Evolutionary conservation across 2,113 vertebrate species (phyloP).

Genomic region (Perca schrenkii): DNA sequence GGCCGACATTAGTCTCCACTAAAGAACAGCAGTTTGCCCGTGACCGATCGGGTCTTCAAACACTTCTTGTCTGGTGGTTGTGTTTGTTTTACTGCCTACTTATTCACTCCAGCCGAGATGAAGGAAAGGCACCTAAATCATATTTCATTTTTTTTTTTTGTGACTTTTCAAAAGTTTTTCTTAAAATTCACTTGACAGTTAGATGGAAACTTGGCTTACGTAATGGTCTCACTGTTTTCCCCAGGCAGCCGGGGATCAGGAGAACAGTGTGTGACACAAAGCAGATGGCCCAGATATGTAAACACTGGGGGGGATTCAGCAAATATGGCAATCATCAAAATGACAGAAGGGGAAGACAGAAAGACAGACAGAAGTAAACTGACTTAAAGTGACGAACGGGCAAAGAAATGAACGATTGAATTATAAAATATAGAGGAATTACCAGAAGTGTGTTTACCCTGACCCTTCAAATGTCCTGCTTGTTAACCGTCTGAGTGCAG

Average conservation of each 20-base stretch:
- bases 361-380: background rate
- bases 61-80: slow-evolving; percentile 27
- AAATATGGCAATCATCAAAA: slow-evolving; percentile 16
- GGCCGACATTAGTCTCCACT: slow-evolving; percentile 42
- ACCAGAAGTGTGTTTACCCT: background rate
- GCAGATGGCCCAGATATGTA: slow-evolving; percentile 52
- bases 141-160: slow-evolving; percentile 7
- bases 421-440: background rate
- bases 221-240: background rate
- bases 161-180: slow-evolving; percentile 39
- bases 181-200: slow-evolving; percentile 35
- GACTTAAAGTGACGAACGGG: background rate
- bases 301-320: slow-evolving; percentile 28
- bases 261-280: slow-evolving; percentile 10
- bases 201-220: slow-evolving; percentile 24
- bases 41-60: slow-evolving; percentile 53
- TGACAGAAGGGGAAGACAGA: slow-evolving; percentile 8
- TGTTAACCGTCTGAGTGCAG: background rate
- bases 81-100: slow-evolving; percentile 18
- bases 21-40: slow-evolving; percentile 48
- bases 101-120: slow-evolving; percentile 4
- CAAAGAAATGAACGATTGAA: background rate
- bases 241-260: background rate
- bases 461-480: slow-evolving; percentile 4
- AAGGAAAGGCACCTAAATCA: slow-evolving; percentile 12